These are phyloP conservation scores for Dryobota labecula DNA, from an alignment of 2,888 invertebrate species.

Conservation along the genomic window DNA sequence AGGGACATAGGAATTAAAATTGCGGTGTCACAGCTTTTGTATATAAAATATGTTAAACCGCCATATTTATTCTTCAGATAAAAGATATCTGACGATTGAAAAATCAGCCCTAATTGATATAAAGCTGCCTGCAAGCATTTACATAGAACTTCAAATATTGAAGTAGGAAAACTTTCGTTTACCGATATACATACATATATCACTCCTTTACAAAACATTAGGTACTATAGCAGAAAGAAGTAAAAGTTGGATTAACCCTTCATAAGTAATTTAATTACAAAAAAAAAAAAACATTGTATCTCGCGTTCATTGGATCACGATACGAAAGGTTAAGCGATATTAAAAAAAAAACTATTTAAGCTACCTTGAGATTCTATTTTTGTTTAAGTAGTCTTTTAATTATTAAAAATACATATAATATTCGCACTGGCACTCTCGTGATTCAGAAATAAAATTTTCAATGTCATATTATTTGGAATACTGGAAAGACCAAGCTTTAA, in stretches of 20 bases:
- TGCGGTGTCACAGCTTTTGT: background rate
- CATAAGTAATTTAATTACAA: too few relatives aligned
- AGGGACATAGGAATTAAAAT: background rate
- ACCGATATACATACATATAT: background rate
- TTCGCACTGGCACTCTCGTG: conserved; percentile 23
- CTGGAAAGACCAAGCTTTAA: conserved; percentile 43
- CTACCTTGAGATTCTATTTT: conserved; percentile 34
- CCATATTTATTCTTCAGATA: too few relatives aligned
- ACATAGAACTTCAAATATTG: background rate
- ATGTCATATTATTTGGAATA: conserved; percentile 42
- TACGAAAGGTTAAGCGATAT: too few relatives aligned
- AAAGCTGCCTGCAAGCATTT: background rate
- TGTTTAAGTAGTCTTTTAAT: conserved; percentile 21
- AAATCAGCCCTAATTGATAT: background rate
- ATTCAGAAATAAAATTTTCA: conserved; percentile 20
- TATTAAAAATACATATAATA: conserved; percentile 18
- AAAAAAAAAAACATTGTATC: too few relatives aligned
- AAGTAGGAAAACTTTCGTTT: conserved; percentile 8
- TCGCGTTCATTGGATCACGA: too few relatives aligned
- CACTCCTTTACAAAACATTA: background rate
- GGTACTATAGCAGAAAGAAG: too few relatives aligned
- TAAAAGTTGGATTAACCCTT: too few relatives aligned
- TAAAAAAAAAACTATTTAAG: background rate
- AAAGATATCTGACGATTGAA: background rate
- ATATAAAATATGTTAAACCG: background rate